These are phyloP conservation scores for Meiosimyza decipiens DNA, from an alignment of 2,888 invertebrate species.

Conservation along the genomic window DNA sequence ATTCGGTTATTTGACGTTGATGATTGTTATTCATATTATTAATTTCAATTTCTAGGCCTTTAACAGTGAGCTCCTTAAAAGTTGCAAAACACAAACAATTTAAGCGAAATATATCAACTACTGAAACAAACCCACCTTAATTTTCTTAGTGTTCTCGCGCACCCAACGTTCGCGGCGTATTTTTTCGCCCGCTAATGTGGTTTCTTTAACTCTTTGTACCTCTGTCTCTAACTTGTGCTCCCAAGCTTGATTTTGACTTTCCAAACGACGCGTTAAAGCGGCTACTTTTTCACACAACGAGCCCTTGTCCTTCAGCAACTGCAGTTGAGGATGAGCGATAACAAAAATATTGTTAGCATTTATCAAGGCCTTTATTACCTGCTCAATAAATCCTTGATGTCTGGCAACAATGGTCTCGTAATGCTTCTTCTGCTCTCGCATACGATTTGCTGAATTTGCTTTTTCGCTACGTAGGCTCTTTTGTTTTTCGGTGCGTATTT, in stretches of 20 bases:
- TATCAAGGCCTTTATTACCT: conserved; percentile 64
- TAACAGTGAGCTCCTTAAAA: conserved; percentile 81
- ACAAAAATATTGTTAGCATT: neutral
- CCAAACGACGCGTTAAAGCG: conserved; percentile 63
- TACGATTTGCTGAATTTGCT: conserved; percentile 65
- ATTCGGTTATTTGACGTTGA: conserved; percentile 72
- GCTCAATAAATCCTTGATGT: conserved; percentile 86
- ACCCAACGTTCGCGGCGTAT: conserved; percentile 82
- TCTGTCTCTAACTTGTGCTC: conserved; percentile 83
- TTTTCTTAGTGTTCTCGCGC: conserved; percentile 84
- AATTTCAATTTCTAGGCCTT: conserved; percentile 87
- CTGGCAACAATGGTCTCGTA: conserved; percentile 79
- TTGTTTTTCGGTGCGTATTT: conserved; percentile 65
- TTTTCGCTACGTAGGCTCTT: conserved; percentile 65
- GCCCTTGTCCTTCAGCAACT: conserved; percentile 83
- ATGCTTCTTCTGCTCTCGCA: conserved; percentile 75
- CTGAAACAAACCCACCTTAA: conserved; percentile 71
- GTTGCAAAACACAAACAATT: neutral
- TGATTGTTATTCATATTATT: conserved; percentile 81
- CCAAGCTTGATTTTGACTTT: conserved; percentile 72
- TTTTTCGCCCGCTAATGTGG: conserved; percentile 82
- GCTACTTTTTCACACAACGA: conserved; percentile 74
- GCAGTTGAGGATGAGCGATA: conserved; percentile 37
- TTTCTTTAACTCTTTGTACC: conserved; percentile 79
- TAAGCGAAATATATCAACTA: neutral